Evolutionary conservation across 2,797 vertebrate species (phyloP).

Genomic region (Hirundo rustica): DNA sequence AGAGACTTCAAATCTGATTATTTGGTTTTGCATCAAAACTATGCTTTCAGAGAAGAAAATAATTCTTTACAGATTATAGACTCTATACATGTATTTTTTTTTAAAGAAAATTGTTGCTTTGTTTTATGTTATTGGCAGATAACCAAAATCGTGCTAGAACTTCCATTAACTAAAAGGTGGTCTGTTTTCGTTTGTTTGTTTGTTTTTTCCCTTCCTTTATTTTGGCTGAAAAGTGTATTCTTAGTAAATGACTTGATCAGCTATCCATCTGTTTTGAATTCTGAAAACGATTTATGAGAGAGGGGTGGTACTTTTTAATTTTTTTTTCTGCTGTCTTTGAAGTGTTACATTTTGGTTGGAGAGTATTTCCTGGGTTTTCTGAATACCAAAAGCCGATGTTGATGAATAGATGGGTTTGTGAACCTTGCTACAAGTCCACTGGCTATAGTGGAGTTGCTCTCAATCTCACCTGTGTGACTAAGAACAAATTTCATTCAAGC

Average conservation of each 20-base stretch:
- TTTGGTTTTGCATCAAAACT: neutral
- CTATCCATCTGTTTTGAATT: neutral
- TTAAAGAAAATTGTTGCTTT: neutral
- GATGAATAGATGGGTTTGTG: neutral
- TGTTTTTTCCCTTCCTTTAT: no score
- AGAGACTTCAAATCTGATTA: neutral
- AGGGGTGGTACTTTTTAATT: neutral
- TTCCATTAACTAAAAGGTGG: neutral
- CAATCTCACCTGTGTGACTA: constrained; percentile 7
- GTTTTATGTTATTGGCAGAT: neutral
- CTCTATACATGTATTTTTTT: neutral
- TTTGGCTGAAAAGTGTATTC: neutral
- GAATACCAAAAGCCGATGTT: neutral
- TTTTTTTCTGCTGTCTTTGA: neutral
- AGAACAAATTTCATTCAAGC: constrained; percentile 35
- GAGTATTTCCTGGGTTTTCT: neutral
- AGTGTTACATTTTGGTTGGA: neutral
- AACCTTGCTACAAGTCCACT: neutral
- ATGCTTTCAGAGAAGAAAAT: neutral
- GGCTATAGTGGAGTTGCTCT: neutral
- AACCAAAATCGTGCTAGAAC: neutral
- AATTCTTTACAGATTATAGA: neutral
- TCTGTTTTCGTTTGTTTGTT: neutral
- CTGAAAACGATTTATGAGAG: neutral
- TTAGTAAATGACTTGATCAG: neutral